A percentile compares a stretch with the other conserved stretches of the same genome.
Conservation (phyloP, 2,113 vertebrate genomes). For the Macroglossus sobrinus region DNA sequence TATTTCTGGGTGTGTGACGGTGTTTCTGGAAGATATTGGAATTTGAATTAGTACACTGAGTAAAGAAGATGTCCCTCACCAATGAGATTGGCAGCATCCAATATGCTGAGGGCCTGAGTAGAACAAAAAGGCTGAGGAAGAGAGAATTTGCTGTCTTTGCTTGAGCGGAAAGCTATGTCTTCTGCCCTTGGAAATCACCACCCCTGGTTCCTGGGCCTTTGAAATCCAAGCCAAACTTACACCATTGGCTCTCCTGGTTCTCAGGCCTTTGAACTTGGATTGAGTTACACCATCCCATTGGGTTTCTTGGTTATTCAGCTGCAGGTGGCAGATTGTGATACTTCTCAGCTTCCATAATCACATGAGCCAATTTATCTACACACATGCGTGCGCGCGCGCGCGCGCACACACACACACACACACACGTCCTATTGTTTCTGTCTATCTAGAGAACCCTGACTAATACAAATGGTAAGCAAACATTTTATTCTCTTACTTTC, state of each 20-base stretch:
- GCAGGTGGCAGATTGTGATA: neutral
- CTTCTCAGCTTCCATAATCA: neutral
- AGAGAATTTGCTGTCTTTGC: neutral
- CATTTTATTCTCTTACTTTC: neutral
- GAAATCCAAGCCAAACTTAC: neutral
- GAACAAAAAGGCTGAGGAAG: neutral
- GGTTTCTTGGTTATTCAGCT: neutral
- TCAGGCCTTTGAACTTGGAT: neutral
- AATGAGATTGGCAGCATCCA: neutral
- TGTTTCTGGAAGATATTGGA: neutral
- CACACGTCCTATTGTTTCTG: neutral
- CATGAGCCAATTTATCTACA: neutral
- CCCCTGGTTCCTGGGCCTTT: neutral
- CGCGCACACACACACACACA: too few relatives aligned
- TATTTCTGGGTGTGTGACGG: neutral
- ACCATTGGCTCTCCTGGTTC: neutral
- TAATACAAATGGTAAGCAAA: neutral
- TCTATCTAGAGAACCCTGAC: neutral
- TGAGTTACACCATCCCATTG: neutral
- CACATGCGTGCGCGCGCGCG: neutral
- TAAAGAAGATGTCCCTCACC: neutral
- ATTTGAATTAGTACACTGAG: neutral
- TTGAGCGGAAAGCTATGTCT: neutral
- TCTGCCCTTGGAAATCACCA: neutral
- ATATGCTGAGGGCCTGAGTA: neutral